Conservation (phyloP, 2,113 vertebrate species). For the Atractosteus spatula region DNA sequence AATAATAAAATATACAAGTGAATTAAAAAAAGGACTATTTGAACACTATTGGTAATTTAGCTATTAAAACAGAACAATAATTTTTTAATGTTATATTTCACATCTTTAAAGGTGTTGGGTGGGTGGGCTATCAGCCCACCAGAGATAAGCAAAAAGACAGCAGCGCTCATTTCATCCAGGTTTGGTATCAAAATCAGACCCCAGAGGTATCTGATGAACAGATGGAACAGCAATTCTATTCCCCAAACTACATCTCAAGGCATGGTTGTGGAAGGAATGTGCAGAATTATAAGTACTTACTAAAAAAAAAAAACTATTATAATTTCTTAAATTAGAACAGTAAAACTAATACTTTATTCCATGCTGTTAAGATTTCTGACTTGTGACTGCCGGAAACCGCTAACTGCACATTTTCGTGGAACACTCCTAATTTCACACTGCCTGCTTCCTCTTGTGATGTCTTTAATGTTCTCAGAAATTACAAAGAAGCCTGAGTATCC, state of each 20-base stretch:
- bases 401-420: neutral
- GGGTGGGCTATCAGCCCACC: neutral
- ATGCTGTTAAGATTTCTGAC: neutral
- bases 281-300: neutral
- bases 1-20: too few species aligned
- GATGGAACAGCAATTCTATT: neutral
- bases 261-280: neutral
- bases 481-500: slow-evolving; percentile 3
- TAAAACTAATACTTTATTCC: neutral
- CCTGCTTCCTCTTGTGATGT: slow-evolving; percentile 8
- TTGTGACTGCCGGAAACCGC: neutral
- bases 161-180: neutral
- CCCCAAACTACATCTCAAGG: neutral
- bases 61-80: too few species aligned
- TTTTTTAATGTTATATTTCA: neutral
- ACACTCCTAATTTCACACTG: neutral
- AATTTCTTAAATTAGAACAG: neutral
- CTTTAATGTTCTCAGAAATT: neutral
- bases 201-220: slow-evolving; percentile 10
- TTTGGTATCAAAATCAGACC: neutral
- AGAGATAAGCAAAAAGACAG: neutral
- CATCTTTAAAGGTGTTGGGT: neutral
- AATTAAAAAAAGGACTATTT: too few species aligned
- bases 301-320: neutral
- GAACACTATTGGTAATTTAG: too few species aligned